Evolutionary conservation across 2,888 invertebrate species (phyloP), one percentile per base, ranked within the genome.

Genomic region (Athalia circularis): DNA sequence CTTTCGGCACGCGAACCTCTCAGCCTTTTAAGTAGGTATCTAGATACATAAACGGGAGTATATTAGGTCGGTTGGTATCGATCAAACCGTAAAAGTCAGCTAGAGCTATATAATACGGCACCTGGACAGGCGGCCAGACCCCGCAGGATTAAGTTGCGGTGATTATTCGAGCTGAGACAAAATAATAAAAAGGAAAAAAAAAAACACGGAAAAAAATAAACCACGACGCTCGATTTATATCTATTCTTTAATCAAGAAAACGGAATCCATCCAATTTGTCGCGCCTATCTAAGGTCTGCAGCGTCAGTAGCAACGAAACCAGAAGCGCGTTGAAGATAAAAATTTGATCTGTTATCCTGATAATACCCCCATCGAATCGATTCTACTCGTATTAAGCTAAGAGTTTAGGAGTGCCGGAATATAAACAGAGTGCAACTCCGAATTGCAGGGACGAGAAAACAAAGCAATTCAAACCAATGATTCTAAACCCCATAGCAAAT

Each of bases 91-190:
- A 72, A 59, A 72, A 59, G 43, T 72, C 13, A 72, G 68, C 9
- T 13, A 3, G 9, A 13, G 57, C 59, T 11, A 3, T 13, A 45
- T 7, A 45, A 59, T 11, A n/a, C 54, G 54, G 59, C 59, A 59
- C 59, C 59, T 59, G 70, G 13, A 43, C 45, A 72, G 29, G 29
- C 29, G 29, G 29, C 29, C 29, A 29, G 29, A 29, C 29, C 29
- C 29, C 29, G 29, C 29, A 29, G 59, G 3, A 59, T 72, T 72
- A 72, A 13, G 43, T 54, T 29, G 54, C 52, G 9, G 15, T 45
- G 59, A 59, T 72, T 43, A 72, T 72, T 72, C 70, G 70, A 59
- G 70, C n/a, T n/a, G 70, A 59, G 70, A 59, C 43, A 72, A 59
- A 59, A 72, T 57, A 70, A 57, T 9, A 54, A n/a, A 54, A 7